phyloP scores from a whole-genome alignment of 1,140 invertebrate species.

The Stegodyphus dumicola region DNA sequence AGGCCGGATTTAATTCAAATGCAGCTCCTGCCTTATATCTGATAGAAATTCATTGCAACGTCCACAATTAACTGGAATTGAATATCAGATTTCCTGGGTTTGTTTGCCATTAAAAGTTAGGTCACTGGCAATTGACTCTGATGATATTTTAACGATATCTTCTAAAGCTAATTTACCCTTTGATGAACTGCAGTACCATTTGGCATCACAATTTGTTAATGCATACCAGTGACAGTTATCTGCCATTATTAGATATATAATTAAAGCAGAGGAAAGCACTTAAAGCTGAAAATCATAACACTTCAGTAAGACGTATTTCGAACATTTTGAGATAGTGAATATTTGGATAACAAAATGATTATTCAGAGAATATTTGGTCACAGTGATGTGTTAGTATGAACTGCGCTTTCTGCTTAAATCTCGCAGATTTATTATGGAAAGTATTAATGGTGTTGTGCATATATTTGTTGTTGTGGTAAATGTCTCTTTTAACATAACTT shows the following conservation, averaged over 20 bases:
- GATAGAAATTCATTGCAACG: conserved; percentile 38
- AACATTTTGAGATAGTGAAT: too few relatives aligned
- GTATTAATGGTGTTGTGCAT: too few relatives aligned
- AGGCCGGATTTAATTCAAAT: conserved; percentile 41
- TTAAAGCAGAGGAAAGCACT: conserved; percentile 38
- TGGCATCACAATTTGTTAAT: conserved; percentile 53
- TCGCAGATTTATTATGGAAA: too few relatives aligned
- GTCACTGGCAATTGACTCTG: conserved; percentile 55
- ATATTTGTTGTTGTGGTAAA: too few relatives aligned
- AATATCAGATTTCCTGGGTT: conserved; percentile 41
- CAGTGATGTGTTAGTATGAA: too few relatives aligned
- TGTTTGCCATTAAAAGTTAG: conserved; percentile 53
- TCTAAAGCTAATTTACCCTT: conserved; percentile 50
- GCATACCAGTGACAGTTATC: conserved; percentile 39
- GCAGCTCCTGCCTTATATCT: background rate
- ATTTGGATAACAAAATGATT: too few relatives aligned
- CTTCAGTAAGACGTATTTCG: conserved; percentile 53
- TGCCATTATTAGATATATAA: conserved; percentile 35
- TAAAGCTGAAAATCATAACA: conserved; percentile 50
- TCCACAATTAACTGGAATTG: conserved; percentile 46
- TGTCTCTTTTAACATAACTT: too few relatives aligned
- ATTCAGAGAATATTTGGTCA: too few relatives aligned
- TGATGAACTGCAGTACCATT: conserved; percentile 40
- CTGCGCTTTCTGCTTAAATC: too few relatives aligned
- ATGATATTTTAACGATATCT: conserved; percentile 60